Evolutionary conservation across 2,888 invertebrate species (phyloP).

Genomic region (Pocota personata): DNA sequence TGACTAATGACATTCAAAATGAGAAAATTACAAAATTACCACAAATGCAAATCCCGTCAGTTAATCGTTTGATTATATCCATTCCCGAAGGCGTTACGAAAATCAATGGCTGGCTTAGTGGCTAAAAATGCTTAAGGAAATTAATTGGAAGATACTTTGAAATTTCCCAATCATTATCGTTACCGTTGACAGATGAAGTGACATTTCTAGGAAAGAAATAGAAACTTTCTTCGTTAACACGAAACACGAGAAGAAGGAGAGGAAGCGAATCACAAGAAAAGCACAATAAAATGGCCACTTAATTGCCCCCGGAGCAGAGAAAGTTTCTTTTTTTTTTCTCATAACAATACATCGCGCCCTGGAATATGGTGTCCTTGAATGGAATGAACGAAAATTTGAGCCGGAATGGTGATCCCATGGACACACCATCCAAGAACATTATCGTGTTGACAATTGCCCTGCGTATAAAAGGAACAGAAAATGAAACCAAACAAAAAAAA

Average conservation of each 20-base stretch:
- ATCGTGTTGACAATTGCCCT: conserved; percentile 21
- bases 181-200: conserved; percentile 46
- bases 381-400: conserved; percentile 31
- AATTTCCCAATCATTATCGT: conserved; percentile 39
- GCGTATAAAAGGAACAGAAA: not conserved
- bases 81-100: not conserved
- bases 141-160: conserved; percentile 49
- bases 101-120: conserved; percentile 29
- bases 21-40: conserved; percentile 45
- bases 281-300: conserved; percentile 43
- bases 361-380: conserved; percentile 50
- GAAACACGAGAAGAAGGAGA: not conserved
- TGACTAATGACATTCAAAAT: conserved; percentile 62
- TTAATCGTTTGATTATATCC: not conserved
- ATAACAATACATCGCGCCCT: conserved; percentile 12
- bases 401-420: conserved; percentile 31
- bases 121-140: not conserved
- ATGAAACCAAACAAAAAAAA: not conserved
- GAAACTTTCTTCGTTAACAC: conserved; percentile 43
- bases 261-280: conserved; percentile 8
- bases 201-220: conserved; percentile 14
- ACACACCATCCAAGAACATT: conserved; percentile 1
- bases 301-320: conserved; percentile 38
- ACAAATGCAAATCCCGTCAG: conserved; percentile 10
- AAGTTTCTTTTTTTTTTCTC: conserved; percentile 6